Conservation (phyloP, 2,113 vertebrate species). For the Nothocercus julius region DNA sequence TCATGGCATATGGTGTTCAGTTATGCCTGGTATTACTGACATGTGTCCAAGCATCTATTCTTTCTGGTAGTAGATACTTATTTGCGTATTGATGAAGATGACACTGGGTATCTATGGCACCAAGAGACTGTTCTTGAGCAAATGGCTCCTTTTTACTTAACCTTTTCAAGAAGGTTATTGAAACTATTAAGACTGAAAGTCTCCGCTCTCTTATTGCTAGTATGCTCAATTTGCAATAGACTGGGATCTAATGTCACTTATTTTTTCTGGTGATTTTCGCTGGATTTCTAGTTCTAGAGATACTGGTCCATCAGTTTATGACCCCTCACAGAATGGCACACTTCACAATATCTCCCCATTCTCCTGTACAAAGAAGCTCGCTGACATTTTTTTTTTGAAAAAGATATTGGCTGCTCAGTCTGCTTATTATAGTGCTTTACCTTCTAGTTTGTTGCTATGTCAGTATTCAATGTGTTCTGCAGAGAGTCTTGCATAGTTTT, state of each 20-base stretch:
- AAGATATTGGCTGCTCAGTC: neutral
- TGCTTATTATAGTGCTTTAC: neutral
- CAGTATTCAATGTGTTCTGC: neutral
- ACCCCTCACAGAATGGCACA: neutral
- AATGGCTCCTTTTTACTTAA: neutral
- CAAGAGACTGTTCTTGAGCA: neutral
- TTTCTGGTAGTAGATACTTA: constrained; percentile 26
- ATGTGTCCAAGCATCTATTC: constrained; percentile 13
- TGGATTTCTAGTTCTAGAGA: neutral
- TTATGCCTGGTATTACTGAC: constrained; percentile 10
- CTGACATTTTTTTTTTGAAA: neutral
- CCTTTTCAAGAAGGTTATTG: neutral
- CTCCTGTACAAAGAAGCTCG: neutral
- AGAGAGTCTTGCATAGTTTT: neutral
- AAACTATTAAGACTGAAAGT: neutral
- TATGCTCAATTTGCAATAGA: neutral
- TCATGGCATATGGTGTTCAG: constrained; percentile 27
- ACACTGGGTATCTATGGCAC: neutral
- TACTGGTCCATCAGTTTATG: neutral
- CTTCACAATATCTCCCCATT: neutral
- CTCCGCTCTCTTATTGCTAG: neutral
- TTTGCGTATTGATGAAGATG: neutral
- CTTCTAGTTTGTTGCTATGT: neutral
- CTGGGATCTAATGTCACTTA: neutral
- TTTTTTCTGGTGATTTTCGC: neutral